Percentiles rank a stretch among this genome's conserved stretches.
Conservation (phyloP, 1,140 invertebrate species). For the Sipha flava region DNA sequence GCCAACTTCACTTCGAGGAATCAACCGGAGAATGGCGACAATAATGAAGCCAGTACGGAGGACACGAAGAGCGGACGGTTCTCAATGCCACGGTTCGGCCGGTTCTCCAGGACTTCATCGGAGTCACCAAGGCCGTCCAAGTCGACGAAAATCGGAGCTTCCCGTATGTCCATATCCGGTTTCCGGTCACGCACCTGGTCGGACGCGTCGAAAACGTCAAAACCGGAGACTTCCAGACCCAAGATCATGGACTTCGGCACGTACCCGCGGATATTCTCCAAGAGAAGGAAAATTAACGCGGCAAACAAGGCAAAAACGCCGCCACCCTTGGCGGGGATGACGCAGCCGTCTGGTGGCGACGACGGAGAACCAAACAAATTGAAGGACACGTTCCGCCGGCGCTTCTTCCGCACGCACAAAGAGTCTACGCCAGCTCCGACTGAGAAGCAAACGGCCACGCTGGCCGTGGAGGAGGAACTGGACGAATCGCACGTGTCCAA, state of each 20-base stretch:
- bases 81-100: background rate
- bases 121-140: conserved; percentile 43
- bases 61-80: conserved; percentile 34
- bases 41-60: background rate
- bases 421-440: background rate
- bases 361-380: background rate
- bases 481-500: background rate
- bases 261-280: conserved; percentile 59
- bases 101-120: conserved; percentile 41
- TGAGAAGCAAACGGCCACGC: conserved; percentile 25
- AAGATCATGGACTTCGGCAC: conserved; percentile 52
- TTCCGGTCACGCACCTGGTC: conserved; percentile 23
- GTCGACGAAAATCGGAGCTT: background rate
- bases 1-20: background rate
- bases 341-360: conserved; percentile 25
- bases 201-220: conserved; percentile 25
- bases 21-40: background rate
- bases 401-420: background rate
- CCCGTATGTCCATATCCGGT: background rate
- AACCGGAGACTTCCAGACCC: conserved; percentile 34
- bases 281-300: conserved; percentile 49
- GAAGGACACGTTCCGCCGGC: conserved; percentile 26
- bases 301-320: conserved; percentile 33
- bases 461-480: conserved; percentile 35
- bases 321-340: too few relatives aligned